Evolutionary conservation across 2,113 vertebrate genomes (phyloP), one percentile per base, ranked within the genome.

Genomic region (Brachyhypopomus gauderio): DNA sequence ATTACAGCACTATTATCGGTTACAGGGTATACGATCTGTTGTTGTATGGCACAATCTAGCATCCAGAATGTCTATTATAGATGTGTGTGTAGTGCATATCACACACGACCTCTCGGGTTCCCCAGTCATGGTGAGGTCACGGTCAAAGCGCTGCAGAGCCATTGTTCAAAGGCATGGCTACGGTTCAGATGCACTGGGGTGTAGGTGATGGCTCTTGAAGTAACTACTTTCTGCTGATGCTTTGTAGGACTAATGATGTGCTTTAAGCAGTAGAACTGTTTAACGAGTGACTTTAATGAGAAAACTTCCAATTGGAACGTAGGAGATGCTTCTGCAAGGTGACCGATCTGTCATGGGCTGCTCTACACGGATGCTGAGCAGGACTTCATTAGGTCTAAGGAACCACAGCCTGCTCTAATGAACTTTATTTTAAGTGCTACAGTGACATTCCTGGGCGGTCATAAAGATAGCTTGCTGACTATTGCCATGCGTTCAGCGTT

Each of bases 71-170:
- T 36, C 3, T 63, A 14, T 14, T 52, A 52, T 17, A 56, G 25
- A 77, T 19, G 25, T 22, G 12, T 55, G 25, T 22, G 25, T 2
- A 67, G 55, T 56, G 9, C 38, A 76, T 76, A 36, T 58, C 9
- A 52, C 27, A 52, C 25, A 36, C 4, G 17, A 16, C 71, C 20
- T 72, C n/a, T 56, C 12, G 56, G 36, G 66, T 62, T 60, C 48
- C 41, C 69, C 19, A 59, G 20, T 76, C 72, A 19, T 66, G 41
- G 67, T 55, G 27, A 70, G 63, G 30, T 59, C 48, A n/a, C 66
- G 66, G 27, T 72, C 25, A 16, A 80, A 66, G 73, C 60, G 74
- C 38, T 77, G 48, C 59, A 69, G 55, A 38, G 74, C 14, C 72
- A 60, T 16, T 5, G 56, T 22, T 64, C 23, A 41, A 45, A 72